Evolutionary conservation across 2,888 invertebrate species (phyloP).

Genomic region (Diplolepis rosae): DNA sequence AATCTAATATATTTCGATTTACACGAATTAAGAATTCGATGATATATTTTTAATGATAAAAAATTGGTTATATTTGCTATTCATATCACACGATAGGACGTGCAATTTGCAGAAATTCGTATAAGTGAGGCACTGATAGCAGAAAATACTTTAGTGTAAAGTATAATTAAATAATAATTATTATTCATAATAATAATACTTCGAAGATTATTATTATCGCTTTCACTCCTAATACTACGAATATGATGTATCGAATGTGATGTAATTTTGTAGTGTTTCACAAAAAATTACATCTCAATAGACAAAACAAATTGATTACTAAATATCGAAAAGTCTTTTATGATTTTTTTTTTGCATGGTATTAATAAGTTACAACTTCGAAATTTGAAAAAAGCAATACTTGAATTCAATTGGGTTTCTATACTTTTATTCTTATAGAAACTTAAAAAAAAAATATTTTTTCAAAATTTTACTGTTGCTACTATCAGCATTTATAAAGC

Average conservation of each 20-base stretch:
- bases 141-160: not conserved
- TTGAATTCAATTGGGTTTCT: not conserved
- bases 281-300: not conserved
- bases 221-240: not conserved
- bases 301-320: not conserved
- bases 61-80: not conserved
- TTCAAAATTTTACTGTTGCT: not conserved
- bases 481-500: not conserved
- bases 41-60: not conserved
- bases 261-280: not conserved
- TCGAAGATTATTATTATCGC: slow-evolving; percentile 13
- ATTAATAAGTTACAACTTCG: not conserved
- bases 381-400: not conserved
- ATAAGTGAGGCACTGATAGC: not conserved
- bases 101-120: not conserved
- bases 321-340: not conserved
- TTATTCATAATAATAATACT: not conserved
- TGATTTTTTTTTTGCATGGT: not conserved
- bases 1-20: too few relatives aligned
- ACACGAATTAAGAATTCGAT: too few relatives aligned
- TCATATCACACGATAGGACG: not conserved
- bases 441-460: not conserved
- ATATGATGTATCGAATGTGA: not conserved
- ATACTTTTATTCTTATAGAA: not conserved
- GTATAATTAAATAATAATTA: not conserved